A percentile compares a stretch with the other conserved stretches of the same genome.
phyloP scores from a whole-genome alignment of 2,113 vertebrate species.

The Eudyptes chrysolophus region DNA sequence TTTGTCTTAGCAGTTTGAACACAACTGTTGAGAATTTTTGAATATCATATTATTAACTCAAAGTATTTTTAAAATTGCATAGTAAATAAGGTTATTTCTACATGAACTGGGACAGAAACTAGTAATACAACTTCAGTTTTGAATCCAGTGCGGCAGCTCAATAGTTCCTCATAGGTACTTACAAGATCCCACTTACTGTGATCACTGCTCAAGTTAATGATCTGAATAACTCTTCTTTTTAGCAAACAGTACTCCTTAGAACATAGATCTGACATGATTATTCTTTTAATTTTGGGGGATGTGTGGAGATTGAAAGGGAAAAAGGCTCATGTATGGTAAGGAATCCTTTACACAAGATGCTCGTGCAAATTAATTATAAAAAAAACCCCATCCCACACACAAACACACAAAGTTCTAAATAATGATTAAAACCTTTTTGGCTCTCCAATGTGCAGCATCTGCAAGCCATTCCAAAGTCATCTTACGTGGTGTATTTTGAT shows the following conservation, averaged over 20 bases:
- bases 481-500: neutral
- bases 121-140: neutral
- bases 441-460: neutral
- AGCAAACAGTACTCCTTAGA: neutral
- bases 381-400: rapidly evolving
- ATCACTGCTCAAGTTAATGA: neutral
- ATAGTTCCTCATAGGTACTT: neutral
- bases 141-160: neutral
- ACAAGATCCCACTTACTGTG: neutral
- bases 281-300: neutral
- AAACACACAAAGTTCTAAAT: neutral
- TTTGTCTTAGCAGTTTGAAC: neutral
- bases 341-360: neutral
- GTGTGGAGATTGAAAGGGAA: neutral
- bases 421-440: neutral
- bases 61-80: neutral
- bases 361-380: neutral
- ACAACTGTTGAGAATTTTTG: neutral
- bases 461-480: neutral
- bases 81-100: neutral
- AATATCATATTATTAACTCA: neutral
- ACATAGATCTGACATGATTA: neutral
- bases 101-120: neutral
- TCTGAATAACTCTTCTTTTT: neutral
- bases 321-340: neutral